These are phyloP conservation scores for Aphidius ervi DNA, from an alignment of 1,140 invertebrate species.

Conservation along the genomic window DNA sequence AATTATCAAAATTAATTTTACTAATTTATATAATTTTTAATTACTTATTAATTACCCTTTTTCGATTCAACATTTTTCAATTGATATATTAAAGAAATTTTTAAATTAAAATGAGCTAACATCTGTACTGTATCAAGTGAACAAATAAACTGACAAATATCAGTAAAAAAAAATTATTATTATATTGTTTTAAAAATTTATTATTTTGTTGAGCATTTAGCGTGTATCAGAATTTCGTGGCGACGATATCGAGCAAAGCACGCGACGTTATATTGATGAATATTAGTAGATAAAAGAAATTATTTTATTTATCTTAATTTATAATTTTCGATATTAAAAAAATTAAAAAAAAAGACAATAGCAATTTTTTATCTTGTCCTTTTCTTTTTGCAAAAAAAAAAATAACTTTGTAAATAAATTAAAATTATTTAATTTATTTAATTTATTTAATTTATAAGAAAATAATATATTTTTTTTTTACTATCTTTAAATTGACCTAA, in stretches of 20 bases:
- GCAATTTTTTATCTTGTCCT: too few species aligned
- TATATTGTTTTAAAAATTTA: too few species aligned
- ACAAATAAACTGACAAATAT: conserved; percentile 2
- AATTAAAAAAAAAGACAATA: not conserved
- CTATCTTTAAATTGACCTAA: too few species aligned
- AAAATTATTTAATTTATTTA: too few species aligned
- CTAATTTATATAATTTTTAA: not conserved
- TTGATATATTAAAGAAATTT: not conserved
- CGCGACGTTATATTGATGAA: conserved; percentile 22
- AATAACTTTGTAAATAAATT: too few species aligned
- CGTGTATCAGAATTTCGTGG: conserved; percentile 8
- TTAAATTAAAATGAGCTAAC: too few species aligned
- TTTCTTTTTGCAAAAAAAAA: not conserved
- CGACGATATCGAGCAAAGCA: conserved; percentile 19
- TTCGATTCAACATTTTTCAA: conserved; percentile 35
- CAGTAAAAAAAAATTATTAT: too few species aligned
- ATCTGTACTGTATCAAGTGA: not conserved
- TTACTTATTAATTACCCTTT: conserved; percentile 32
- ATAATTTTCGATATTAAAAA: not conserved
- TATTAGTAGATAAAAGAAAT: conserved; percentile 8
- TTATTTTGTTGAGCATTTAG: conserved; percentile 10
- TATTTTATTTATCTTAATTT: not conserved
- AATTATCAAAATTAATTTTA: conserved; percentile 11
- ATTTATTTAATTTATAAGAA: too few species aligned
- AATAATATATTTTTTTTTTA: too few species aligned